phyloP scores from a whole-genome alignment of 2,797 vertebrate species.

The Trachurus trachurus region DNA sequence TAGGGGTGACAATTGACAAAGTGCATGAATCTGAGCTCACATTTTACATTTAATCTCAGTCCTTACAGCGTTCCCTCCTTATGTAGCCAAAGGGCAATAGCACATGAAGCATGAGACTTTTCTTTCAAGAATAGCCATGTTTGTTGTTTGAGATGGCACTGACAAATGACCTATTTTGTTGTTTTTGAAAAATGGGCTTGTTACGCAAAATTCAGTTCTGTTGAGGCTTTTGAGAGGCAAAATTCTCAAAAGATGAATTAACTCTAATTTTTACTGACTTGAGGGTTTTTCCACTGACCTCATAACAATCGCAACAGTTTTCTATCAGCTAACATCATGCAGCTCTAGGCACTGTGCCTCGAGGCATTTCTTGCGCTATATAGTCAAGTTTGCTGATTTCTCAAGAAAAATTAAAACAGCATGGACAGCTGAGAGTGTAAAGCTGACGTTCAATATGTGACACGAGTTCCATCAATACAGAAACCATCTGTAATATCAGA shows the following conservation, averaged over 20 bases:
- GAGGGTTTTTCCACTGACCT: conserved; percentile 1
- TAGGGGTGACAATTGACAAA: neutral
- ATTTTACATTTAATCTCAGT: neutral
- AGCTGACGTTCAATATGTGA: neutral
- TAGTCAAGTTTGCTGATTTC: neutral
- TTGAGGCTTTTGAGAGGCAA: neutral
- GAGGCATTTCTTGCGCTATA: neutral
- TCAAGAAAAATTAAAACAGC: conserved; percentile 5
- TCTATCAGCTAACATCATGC: neutral
- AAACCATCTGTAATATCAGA: neutral
- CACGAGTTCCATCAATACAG: conserved; percentile 12
- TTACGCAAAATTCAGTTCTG: neutral
- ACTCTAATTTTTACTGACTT: neutral
- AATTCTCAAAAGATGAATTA: neutral
- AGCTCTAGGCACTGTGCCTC: neutral
- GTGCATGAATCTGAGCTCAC: conserved; percentile 2
- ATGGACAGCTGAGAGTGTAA: neutral
- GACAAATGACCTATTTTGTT: neutral
- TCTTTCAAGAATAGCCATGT: neutral
- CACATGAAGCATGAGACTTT: neutral
- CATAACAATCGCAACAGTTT: neutral
- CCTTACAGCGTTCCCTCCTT: neutral
- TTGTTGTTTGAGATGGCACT: neutral
- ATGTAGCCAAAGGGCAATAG: neutral
- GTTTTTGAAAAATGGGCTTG: neutral